A percentile compares a stretch with the other conserved stretches of the same genome.
Evolutionary conservation across 2,113 vertebrate species (phyloP).

Genomic region (Semnornis frantzii): DNA sequence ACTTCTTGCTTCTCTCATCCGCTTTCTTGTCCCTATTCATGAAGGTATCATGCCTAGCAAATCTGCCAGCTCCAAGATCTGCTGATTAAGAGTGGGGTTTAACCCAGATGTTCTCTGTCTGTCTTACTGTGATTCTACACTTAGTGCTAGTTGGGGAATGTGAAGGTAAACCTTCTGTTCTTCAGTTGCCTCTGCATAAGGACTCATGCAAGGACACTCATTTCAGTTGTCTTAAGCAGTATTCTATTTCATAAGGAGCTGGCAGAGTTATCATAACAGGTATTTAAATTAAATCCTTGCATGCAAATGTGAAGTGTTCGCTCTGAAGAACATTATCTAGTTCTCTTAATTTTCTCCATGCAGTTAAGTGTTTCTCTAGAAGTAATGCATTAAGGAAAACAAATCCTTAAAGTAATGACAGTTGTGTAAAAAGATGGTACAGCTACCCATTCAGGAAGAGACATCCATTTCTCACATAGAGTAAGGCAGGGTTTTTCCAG

Average conservation of each 20-base stretch:
- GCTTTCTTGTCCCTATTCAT: neutral
- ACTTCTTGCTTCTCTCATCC: neutral
- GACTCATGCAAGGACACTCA: neutral
- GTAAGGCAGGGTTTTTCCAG: neutral
- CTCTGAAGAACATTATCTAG: neutral
- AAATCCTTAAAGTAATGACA: neutral
- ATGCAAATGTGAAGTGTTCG: neutral
- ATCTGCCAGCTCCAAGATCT: neutral
- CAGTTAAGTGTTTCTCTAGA: neutral
- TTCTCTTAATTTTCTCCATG: neutral
- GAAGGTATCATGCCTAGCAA: neutral
- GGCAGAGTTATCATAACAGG: neutral
- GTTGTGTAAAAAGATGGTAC: neutral
- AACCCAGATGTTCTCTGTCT: neutral
- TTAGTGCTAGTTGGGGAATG: neutral
- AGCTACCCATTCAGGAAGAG: neutral
- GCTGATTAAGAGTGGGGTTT: neutral
- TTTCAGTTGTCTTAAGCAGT: neutral
- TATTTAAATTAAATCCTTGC: neutral
- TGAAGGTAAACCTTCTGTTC: neutral
- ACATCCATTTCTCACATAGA: neutral
- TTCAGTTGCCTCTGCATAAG: neutral
- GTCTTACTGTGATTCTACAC: neutral
- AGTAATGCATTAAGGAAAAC: neutral
- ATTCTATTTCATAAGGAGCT: neutral